Evolutionary conservation across 2,113 vertebrate species (phyloP), one percentile per base, ranked within the genome.

Genomic region (Chaenocephalus aceratus): DNA sequence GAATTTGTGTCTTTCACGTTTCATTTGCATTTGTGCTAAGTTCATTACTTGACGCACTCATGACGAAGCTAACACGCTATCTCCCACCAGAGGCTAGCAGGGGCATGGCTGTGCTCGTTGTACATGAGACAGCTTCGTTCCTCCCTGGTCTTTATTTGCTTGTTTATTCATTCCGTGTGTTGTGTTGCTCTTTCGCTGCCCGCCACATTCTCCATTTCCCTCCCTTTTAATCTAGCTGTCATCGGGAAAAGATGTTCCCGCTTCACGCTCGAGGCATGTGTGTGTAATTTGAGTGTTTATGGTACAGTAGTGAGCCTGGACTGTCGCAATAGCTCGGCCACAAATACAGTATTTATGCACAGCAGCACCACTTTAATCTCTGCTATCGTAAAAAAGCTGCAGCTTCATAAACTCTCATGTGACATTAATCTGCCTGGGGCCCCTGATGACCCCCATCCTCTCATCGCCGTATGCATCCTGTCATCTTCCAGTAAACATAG

Each of bases 201-300:
- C 18, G 8, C 68, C 77, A 68, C 78, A 14, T 67, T 81, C 82
- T 66, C 69, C 69, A 53, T 77, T 72, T 79, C 54, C 52, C 79
- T 65, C 44, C 56, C 83, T 83, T 59, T 88, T 79, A 88, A 82
- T 88, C 75, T 68, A 10, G 48, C 52, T 85, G 71, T 85, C 83
- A 70, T 57, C 44, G 3, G 30, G 41, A 7, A 67, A 58, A 79
- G 51, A 66, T 36, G 54, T 53, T 36, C 16, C 78, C 63, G 36
- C 75, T 72, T 73, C 14, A 69, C 41, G 14, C 82, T 84, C 48
- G 10, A 57, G 71, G 30, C 58, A 15, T 44, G 48, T 48, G 48
- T 61, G 67, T 81, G 78, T 69, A 23, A 54, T 83, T 56, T 80
- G 48, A 62, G 48, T 67, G 60, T 63, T 41, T 23, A 3, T 23